Evolutionary conservation across 2,113 vertebrate genomes (phyloP).

Genomic region (Corythornis madagascariensis): DNA sequence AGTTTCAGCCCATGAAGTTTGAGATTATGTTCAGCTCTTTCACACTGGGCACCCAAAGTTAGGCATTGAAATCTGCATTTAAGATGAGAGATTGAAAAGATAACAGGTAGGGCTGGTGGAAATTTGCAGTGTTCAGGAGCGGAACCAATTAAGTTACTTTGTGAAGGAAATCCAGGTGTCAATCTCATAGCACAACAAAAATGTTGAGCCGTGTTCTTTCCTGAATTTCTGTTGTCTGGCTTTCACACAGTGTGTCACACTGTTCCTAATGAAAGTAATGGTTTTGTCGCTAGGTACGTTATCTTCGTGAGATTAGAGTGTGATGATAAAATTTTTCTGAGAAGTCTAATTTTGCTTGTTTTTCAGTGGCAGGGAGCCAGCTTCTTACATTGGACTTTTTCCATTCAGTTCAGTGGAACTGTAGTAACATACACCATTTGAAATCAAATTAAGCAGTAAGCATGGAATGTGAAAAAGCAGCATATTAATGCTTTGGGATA

Average conservation of each 20-base stretch:
- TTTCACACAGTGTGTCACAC: not conserved
- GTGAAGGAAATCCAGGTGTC: not conserved
- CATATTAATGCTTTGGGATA: constrained; percentile 1
- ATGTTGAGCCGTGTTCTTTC: not conserved
- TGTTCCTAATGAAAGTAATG: not conserved
- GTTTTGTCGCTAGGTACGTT: not conserved
- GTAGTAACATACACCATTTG: constrained; percentile 40
- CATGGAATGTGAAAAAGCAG: constrained; percentile 39
- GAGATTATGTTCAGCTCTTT: not conserved
- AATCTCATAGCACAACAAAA: not conserved
- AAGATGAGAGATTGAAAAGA: not conserved
- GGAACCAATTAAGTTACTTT: not conserved
- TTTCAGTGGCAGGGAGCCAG: constrained; percentile 13
- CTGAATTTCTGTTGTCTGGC: not conserved
- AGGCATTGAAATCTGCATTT: not conserved
- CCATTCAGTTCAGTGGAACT: constrained; percentile 10
- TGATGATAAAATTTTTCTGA: constrained; percentile 24
- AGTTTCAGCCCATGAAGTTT: not conserved
- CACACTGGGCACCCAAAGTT: not conserved
- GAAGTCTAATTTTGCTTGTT: constrained; percentile 36
- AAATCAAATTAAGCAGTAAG: constrained; percentile 56
- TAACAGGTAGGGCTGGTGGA: not conserved
- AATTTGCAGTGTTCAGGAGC: rapidly evolving
- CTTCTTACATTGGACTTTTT: constrained; percentile 9
- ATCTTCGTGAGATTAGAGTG: not conserved